phyloP scores from a whole-genome alignment of 2,113 vertebrate genomes.

The Oncorhynchus clarkii region DNA sequence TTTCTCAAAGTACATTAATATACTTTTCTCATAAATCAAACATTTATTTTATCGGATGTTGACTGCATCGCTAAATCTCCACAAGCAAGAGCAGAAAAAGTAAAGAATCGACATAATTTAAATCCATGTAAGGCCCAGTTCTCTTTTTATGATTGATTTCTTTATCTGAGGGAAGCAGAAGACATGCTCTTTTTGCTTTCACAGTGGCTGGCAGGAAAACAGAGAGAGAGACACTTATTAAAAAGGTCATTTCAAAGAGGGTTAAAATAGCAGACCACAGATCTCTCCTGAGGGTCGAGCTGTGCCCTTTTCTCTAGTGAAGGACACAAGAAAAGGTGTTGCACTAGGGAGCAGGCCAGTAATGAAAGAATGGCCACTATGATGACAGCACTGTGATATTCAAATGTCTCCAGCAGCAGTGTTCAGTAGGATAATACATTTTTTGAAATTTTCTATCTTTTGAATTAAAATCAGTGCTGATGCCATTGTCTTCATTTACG shows the following conservation, averaged over 20 bases:
- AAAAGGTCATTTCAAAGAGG: constrained; percentile 79
- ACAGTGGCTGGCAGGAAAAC: constrained; percentile 74
- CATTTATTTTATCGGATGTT: constrained; percentile 66
- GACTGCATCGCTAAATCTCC: constrained; percentile 66
- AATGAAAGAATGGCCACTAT: constrained; percentile 68
- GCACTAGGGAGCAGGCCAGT: constrained; percentile 68
- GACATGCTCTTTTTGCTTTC: constrained; percentile 76
- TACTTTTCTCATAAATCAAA: constrained; percentile 73
- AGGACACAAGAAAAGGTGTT: constrained; percentile 78
- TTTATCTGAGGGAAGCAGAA: constrained; percentile 75
- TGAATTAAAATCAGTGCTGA: neutral
- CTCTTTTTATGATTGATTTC: constrained; percentile 65
- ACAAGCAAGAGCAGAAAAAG: constrained; percentile 52
- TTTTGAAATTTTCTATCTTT: neutral
- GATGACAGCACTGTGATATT: constrained; percentile 57
- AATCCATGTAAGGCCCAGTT: constrained; percentile 74
- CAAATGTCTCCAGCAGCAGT: constrained; percentile 56
- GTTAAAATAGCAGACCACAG: constrained; percentile 74
- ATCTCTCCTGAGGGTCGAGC: constrained; percentile 57
- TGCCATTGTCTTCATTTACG: neutral
- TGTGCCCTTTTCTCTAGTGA: constrained; percentile 68
- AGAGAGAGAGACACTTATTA: constrained; percentile 79
- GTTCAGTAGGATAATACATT: constrained; percentile 21
- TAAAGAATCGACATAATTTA: constrained; percentile 69
- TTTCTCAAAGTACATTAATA: constrained; percentile 58